Base-by-base conservation (phyloP, 1,140 invertebrate species). In the Cydia splendana region DNA sequence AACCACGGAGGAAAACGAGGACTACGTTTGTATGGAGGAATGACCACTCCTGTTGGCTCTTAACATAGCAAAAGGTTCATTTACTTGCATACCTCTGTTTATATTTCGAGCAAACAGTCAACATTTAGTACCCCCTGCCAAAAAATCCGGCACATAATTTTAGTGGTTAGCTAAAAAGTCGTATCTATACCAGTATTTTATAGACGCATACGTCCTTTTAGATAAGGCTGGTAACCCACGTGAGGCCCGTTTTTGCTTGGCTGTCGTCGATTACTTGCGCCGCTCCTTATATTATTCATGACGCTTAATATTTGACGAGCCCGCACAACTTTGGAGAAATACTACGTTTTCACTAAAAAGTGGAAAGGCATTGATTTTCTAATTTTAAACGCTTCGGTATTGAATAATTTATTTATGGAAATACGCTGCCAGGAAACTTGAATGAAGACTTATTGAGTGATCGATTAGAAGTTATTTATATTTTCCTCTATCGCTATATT, bases 261-360 rank as follows among this genome's bases (percentile, higher is more conserved):
- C 34, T 71, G 67, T 71, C 67, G 67, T 71, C 67, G 15, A 71
- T 45, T 71, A 45, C 67, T 71, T 71, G 67, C 67, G 67, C 67
- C 34, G 30, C 30, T 18, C 18, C 9, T 42, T 71, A 18, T 38
- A 18, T 71, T 71, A 71, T 71, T 71, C 67, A 71, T 38, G 67
- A 15, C 9, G 4, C n/a, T 71, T 34, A 71, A 71, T 71, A 71
- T 71, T 71, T 71, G 34, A 71, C 30, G 67, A 71, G 65, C 30
- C 38, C 15, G 38, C 67, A 45, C 67, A 71, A 71, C 67, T 71
- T 71, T 71, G 38, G 6, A 38, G 65, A n/a, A 69, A 42, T 71
- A 71, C 67, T 34, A 28, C n/a, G n/a, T 62, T 57, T 24, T 24
- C n/a, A 71, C 67, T 71, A n/a, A 18, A 38, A 71, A 71, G 18